Evolutionary conservation across 2,113 vertebrate species (phyloP).

Genomic region (Aepyceros melampus): DNA sequence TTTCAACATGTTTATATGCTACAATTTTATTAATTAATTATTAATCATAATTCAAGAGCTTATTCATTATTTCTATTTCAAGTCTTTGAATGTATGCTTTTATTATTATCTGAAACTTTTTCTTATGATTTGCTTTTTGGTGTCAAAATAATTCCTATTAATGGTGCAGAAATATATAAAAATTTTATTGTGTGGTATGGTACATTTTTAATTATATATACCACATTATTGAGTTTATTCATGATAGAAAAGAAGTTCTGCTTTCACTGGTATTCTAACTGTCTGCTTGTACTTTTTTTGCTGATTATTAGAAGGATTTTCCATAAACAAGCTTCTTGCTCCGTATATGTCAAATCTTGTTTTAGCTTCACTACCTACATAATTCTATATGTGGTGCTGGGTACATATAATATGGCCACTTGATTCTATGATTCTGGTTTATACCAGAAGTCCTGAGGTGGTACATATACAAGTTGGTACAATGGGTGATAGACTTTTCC

Average conservation of each 20-base stretch:
- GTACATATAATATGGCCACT: background rate
- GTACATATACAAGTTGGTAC: background rate
- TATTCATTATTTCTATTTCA: background rate
- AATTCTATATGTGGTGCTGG: rapidly evolving
- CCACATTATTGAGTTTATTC: background rate
- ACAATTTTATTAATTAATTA: background rate
- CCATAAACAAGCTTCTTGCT: background rate
- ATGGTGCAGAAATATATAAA: background rate
- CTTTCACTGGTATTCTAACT: background rate
- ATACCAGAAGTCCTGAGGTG: background rate
- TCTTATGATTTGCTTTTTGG: background rate
- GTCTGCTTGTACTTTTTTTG: background rate
- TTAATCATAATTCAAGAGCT: background rate
- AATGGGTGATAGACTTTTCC: background rate
- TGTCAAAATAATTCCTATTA: background rate
- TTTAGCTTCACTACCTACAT: background rate
- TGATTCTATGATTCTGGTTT: background rate
- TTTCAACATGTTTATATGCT: background rate
- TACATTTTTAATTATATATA: background rate
- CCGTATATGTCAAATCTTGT: background rate
- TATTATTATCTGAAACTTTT: background rate
- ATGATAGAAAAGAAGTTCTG: background rate
- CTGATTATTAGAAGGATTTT: background rate
- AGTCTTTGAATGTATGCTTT: background rate
- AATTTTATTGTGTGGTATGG: background rate